Evolutionary conservation across 2,888 invertebrate genomes (phyloP), one percentile per base, ranked within the genome.

Genomic region (Rhagonycha fulva): DNA sequence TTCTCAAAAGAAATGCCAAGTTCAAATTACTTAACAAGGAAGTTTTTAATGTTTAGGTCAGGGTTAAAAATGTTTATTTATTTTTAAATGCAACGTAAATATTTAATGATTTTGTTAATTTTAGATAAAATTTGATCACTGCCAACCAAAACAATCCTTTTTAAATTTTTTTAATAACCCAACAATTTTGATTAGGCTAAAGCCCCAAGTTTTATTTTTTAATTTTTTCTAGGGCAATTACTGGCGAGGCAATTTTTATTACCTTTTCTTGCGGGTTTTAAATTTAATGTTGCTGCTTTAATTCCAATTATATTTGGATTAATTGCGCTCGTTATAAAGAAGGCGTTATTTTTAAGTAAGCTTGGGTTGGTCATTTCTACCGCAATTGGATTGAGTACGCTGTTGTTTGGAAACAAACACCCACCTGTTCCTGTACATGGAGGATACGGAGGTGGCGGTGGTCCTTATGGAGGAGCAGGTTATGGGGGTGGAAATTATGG

Each of bases 221-320:
- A 11, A 47, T n/a, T 47, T 47, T 75, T 72, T 76, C 61, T 72
- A 77, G 77, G 77, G 63, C 74, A 69, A 14, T 23, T 94, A 26
- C 84, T 95, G 78, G 90, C 95, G 71, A 90, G 93, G 80, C 93
- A 94, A 79, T 91, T 95, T 73, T 83, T 95, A n/a, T 88, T 96
- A 14, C 95, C 95, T 24, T 91, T 95, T 82, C 89, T 96, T 1
- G 89, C 95, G 11, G 95, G 95, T 9, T 91, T 95, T 80, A 95
- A 95, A 87, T 94, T 96, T 84, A 95, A 94, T 84, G 87, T 95
- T 63, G 91, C 93, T 1, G 93, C 94, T 0, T 85, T 96, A 76
- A 87, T 95, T 14, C 95, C 95, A 0, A 84, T 96, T 70, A 84
- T 95, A 9, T 91, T 96, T 78, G 94, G 94, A 0, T 84, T 92